Base-by-base conservation (phyloP, 1,140 invertebrate species). In the Apis mellifera region DNA sequence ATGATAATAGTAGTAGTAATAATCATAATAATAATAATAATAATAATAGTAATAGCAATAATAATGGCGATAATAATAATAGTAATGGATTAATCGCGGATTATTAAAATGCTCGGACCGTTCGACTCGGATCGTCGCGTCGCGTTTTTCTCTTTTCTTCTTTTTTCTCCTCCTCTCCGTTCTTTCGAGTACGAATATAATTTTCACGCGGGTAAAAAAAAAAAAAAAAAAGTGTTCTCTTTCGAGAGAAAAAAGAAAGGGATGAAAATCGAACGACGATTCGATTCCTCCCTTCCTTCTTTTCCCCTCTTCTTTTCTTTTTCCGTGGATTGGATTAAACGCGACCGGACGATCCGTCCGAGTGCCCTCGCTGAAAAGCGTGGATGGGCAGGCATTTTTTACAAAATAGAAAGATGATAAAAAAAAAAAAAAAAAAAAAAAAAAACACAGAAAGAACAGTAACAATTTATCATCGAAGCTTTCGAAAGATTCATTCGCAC, bases 401-500 rank as follows among this genome's bases (percentile, higher is more conserved):
- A 32, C 23, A 19, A 32, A 64, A 64, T 19, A 64, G 15, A 54
- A 54, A 54, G 13, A 54, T 13, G 66, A 87, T 72, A 69, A 85
- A n/a, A n/a, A n/a, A n/a, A n/a, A n/a, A n/a, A n/a, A n/a, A n/a
- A n/a, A 26, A 26, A 26, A 72, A 75, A 78, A 65, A 57, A 57
- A 68, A 87, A 82, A 75, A 89, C 65, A 81, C 78, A 26, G 80
- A 89, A 82, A 87, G 88, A 92, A 90, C 86, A 90, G 90, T 91
- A 91, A 89, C 88, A 90, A 92, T 75, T 75, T 70, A 65, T 81
- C 79, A 81, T 89, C 91, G 90, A 93, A 94, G 90, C 90, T 92
- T 90, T 76, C 90, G 88, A 91, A 92, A 93, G 90, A 92, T 94
- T 93, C 93, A 94, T 94, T 94, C 93, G 92, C 92, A 94, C 93